A percentile compares a stretch with the other conserved stretches of the same genome.
Evolutionary conservation across 1,140 invertebrate species (phyloP).

Genomic region (Drosophila leontia): DNA sequence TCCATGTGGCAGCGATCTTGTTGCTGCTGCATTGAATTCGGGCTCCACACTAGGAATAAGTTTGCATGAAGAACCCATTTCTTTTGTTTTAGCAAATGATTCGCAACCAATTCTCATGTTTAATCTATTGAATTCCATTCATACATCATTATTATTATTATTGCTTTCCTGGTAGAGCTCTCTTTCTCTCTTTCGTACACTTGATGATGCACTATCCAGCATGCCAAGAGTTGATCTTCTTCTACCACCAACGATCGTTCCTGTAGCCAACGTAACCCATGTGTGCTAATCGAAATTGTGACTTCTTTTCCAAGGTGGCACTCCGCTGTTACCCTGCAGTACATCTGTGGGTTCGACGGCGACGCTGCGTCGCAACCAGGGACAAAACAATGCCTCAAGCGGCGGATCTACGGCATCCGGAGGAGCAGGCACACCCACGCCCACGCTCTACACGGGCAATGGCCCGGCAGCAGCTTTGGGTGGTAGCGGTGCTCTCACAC

Average conservation of each 20-base stretch:
- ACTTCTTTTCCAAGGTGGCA: conserved; percentile 85
- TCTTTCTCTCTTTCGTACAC: conserved; percentile 27
- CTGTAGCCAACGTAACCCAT: conserved; percentile 1
- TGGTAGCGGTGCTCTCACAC: conserved; percentile 44
- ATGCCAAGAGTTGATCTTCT: conserved; percentile 64
- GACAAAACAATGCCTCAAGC: conserved; percentile 38
- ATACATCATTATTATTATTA: conserved; percentile 18
- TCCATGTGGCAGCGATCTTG: conserved; percentile 48
- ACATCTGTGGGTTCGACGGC: conserved; percentile 63
- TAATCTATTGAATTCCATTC: conserved; percentile 34
- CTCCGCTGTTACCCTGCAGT: conserved; percentile 86
- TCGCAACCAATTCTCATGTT: conserved; percentile 48
- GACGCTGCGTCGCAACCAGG: conserved; percentile 50
- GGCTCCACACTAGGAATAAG: conserved; percentile 40
- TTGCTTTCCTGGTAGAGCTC: conserved; percentile 41
- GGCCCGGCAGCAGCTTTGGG: conserved; percentile 39
- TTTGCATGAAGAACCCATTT: conserved; percentile 42
- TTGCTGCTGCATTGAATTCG: conserved; percentile 58
- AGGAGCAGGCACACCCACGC: conserved; percentile 38
- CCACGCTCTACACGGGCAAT: conserved; percentile 45
- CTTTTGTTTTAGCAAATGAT: conserved; percentile 35
- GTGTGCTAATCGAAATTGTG: conserved; percentile 19
- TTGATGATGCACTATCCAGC: conserved; percentile 60
- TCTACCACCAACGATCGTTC: background rate
- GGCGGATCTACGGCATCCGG: conserved; percentile 13